These are phyloP conservation scores for Monoplex corrugatus DNA, from an alignment of 2,888 invertebrate species.

Conservation along the genomic window DNA sequence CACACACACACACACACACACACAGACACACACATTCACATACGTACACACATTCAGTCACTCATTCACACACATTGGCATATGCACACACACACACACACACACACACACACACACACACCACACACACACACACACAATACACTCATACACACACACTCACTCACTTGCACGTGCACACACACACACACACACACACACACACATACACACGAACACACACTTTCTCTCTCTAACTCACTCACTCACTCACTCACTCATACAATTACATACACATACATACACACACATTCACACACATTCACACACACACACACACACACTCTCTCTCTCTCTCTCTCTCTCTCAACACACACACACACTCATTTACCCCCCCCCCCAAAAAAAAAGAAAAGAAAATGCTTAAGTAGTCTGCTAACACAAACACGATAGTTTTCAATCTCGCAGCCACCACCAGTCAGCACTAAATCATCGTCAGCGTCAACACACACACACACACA, in stretches of 20 bases:
- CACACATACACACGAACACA: background rate
- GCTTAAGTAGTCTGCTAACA: no score
- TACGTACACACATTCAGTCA: background rate
- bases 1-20: no score
- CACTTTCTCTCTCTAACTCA: background rate
- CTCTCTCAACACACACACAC: background rate
- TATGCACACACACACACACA: background rate
- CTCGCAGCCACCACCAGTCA: no score
- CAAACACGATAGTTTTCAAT: no score
- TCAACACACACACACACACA: background rate
- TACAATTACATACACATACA: background rate
- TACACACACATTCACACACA: conserved; percentile 8
- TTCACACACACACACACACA: background rate
- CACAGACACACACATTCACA: conserved; percentile 6
- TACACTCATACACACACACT: background rate
- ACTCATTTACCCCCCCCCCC: no score
- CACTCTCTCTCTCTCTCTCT: background rate
- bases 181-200: background rate
- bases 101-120: background rate
- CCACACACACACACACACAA: background rate
- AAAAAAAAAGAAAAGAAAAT: no score
- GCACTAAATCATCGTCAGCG: no score
- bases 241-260: background rate
- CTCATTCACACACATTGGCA: background rate
- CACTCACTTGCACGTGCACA: background rate